Evolutionary conservation across 2,797 vertebrate species (phyloP).

Genomic region (Aeoliscus strigatus): DNA sequence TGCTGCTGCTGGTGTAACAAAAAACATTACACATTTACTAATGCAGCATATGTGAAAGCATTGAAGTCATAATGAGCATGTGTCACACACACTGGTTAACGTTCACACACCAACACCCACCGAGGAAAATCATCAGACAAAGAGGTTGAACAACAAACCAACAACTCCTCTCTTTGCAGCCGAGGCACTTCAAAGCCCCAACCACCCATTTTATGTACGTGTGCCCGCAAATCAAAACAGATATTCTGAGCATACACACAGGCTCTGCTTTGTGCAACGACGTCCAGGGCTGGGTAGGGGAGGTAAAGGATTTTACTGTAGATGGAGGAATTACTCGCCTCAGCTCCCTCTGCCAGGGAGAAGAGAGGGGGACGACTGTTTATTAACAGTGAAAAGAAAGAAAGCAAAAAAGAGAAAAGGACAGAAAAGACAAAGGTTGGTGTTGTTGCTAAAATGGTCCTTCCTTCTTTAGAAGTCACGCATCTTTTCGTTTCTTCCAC

Average conservation of each 20-base stretch:
- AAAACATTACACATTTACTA: too few relatives aligned
- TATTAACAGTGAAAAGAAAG: slow-evolving; percentile 37
- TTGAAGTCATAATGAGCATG: slow-evolving; percentile 29
- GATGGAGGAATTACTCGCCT: slow-evolving; percentile 64
- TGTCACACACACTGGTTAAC: slow-evolving; percentile 46
- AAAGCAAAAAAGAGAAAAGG: slow-evolving; percentile 1
- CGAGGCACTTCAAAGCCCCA: slow-evolving; percentile 62
- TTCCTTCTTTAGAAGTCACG: slow-evolving; percentile 61
- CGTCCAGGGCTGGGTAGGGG: slow-evolving; percentile 35
- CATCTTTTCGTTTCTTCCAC: slow-evolving; percentile 52
- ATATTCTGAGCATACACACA: slow-evolving; percentile 38
- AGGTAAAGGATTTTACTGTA: slow-evolving; percentile 59
- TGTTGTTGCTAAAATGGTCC: slow-evolving; percentile 43
- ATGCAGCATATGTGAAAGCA: too few relatives aligned
- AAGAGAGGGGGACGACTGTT: slow-evolving; percentile 51
- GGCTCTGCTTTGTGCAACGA: slow-evolving; percentile 53
- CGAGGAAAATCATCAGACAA: slow-evolving; percentile 37
- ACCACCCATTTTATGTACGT: slow-evolving; percentile 56
- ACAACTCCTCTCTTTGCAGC: slow-evolving; percentile 47
- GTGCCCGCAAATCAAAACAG: slow-evolving; percentile 66
- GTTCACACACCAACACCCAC: slow-evolving; percentile 24
- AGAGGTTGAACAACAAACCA: slow-evolving; percentile 61
- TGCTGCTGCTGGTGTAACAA: too few relatives aligned
- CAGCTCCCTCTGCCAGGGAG: slow-evolving; percentile 58
- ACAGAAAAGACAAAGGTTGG: slow-evolving; percentile 57